Evolutionary conservation across 2,113 vertebrate genomes (phyloP), one percentile per base, ranked within the genome.

Genomic region (Cichladusa arquata): DNA sequence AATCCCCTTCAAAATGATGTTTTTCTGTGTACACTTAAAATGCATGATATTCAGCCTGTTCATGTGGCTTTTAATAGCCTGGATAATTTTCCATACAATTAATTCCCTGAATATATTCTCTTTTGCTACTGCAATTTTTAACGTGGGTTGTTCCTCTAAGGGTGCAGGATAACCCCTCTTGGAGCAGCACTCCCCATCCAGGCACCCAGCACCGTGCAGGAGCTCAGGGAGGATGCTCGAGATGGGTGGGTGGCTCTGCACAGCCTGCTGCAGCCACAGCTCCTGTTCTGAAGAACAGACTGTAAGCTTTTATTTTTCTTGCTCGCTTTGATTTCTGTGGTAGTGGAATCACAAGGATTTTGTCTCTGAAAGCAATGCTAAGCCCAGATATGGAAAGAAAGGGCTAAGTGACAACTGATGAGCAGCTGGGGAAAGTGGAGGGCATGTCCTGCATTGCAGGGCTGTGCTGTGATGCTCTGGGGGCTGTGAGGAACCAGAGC

Each of bases 1-100:
- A 95, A 97, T 96, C 96, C 95, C 92, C 94, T 97, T 96, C 96
- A 96, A 94, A 97, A 96, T 94, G 61, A 96, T 97, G 94, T 91
- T 96, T 96, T 96, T 95, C 92, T 93, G 85, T 91, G 65, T 96
- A 94, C 2, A 6, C 79, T 96, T 95, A 95, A 95, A 96, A 96
- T 93, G 92, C 87, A 90, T 54, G 90, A 94, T 96, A 96, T 95
- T 96, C 95, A 93, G 92, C 40, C 7, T 81, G 76, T 96, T 96
- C 8, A 1, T 88, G 91, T 77, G 87, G 91, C 93, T 96, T 96
- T 96, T 97, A 97, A 96, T 96, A 97, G 95, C 81, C 90, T 88
- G 86, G 95, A 94, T 97, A 96, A 97, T 96, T 97, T 96, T 92
- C 92, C 91, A 85, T 97, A 92, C 88, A 93, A 93, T 95, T 97